Percentiles rank a stretch among this genome's conserved stretches.
These are phyloP conservation scores for Oreocharis arfaki DNA, from an alignment of 2,113 vertebrate genomes.

Conservation along the genomic window DNA sequence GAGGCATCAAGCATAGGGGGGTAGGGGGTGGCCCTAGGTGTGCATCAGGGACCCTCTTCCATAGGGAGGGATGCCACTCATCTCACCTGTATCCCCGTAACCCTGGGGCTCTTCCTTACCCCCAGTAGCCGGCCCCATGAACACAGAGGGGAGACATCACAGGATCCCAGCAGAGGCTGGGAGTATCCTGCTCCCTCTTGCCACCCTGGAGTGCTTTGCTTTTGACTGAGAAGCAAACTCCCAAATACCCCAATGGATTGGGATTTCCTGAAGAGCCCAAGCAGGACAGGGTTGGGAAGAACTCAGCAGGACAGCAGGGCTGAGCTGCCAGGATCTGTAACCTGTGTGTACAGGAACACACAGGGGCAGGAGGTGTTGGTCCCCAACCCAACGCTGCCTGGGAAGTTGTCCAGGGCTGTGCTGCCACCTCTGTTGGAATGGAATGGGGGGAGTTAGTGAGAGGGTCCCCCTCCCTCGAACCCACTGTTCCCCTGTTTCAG, in stretches of 20 bases:
- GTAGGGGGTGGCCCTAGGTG: background rate
- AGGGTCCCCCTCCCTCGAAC: background rate
- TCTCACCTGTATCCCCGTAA: accelerated
- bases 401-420: background rate
- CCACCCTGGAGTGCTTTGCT: accelerated
- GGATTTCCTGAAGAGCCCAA: background rate
- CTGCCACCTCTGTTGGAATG: background rate
- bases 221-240: background rate
- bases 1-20: background rate
- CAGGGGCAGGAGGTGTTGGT: background rate
- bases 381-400: accelerated
- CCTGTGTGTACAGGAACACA: background rate
- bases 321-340: background rate
- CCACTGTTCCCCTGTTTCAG: background rate
- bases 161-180: accelerated
- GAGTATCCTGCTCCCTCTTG: background rate
- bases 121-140: accelerated
- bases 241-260: background rate
- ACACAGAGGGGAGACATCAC: accelerated
- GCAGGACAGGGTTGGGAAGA: background rate
- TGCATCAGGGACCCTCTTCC: accelerated
- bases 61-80: accelerated
- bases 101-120: accelerated
- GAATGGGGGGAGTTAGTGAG: accelerated
- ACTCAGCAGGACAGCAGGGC: accelerated